phyloP scores from a whole-genome alignment of 2,888 invertebrate genomes.

The Nycteola revayana region DNA sequence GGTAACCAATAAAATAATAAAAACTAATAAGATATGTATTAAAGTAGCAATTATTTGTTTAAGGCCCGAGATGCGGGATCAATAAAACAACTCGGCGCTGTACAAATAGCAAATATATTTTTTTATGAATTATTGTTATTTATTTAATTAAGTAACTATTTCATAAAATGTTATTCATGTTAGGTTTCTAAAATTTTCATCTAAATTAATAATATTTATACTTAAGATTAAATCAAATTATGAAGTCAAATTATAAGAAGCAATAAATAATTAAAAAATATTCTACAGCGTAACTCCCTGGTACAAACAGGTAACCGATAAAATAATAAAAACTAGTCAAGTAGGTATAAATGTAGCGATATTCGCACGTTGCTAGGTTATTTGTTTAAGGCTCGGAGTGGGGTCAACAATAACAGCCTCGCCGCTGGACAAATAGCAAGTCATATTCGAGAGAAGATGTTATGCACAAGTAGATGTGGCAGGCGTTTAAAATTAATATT shows the following conservation, averaged over 20 bases:
- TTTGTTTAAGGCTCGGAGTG: constrained; percentile 61
- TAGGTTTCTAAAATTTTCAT: too few species aligned
- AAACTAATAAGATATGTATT: constrained; percentile 31
- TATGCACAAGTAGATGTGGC: constrained; percentile 35
- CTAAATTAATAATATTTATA: too few species aligned
- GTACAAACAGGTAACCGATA: constrained; percentile 25
- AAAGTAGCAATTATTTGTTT: constrained; percentile 61
- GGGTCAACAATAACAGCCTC: constrained; percentile 57
- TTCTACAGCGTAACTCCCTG: constrained; percentile 15
- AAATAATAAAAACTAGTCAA: constrained; percentile 17
- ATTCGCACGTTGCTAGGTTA: constrained; percentile 58
- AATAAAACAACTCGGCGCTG: constrained; percentile 48
- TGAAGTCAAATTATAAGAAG: too few species aligned
- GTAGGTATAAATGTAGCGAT: constrained; percentile 43
- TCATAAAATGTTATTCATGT: too few species aligned
- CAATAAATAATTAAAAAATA: too few species aligned
- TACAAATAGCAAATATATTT: constrained; percentile 78
- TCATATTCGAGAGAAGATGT: constrained; percentile 63
- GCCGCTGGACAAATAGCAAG: constrained; percentile 68
- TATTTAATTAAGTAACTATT: too few species aligned
- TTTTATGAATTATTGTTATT: too few species aligned
- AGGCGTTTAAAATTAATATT: too few species aligned
- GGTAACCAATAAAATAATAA: constrained; percentile 23
- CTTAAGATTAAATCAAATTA: too few species aligned
- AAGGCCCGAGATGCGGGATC: constrained; percentile 53